Evolutionary conservation across 2,888 invertebrate species (phyloP).

Genomic region (Panopea generosa): DNA sequence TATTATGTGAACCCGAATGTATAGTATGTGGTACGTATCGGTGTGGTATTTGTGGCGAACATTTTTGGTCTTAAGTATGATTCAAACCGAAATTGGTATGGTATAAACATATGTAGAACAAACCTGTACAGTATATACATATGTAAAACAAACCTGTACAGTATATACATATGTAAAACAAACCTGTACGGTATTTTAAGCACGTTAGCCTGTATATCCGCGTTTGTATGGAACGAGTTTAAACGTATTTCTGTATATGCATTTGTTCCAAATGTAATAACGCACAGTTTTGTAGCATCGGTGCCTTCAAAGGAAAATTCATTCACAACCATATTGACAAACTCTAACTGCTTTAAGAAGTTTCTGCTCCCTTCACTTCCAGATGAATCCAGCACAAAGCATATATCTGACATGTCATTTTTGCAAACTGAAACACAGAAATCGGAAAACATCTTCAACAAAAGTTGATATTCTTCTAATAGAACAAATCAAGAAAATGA

Average conservation of each 20-base stretch:
- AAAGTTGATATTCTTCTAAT: too few relatives aligned
- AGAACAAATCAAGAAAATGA: too few relatives aligned
- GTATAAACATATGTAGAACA: too few relatives aligned
- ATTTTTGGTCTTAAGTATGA: too few relatives aligned
- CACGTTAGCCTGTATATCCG: slow-evolving; percentile 16
- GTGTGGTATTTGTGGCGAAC: too few relatives aligned
- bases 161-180: too few relatives aligned
- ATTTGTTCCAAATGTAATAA: slow-evolving; percentile 55
- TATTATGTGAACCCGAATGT: too few relatives aligned
- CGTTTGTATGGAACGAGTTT: slow-evolving; percentile 8
- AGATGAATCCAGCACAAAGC: slow-evolving; percentile 70
- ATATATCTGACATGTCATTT: slow-evolving; percentile 57
- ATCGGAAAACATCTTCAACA: too few relatives aligned
- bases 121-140: too few relatives aligned
- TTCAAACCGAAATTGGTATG: too few relatives aligned
- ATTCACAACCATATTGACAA: slow-evolving; percentile 67
- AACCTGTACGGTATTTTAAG: slow-evolving; percentile 26
- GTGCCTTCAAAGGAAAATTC: slow-evolving; percentile 60
- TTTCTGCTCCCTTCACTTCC: slow-evolving; percentile 63
- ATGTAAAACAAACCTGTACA: too few relatives aligned
- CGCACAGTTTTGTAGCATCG: slow-evolving; percentile 60
- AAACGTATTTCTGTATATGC: slow-evolving; percentile 24
- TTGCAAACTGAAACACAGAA: slow-evolving; percentile 24
- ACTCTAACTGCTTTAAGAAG: slow-evolving; percentile 68
- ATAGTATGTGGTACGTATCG: too few relatives aligned